phyloP scores from a whole-genome alignment of 2,888 invertebrate genomes.

The Hybos culiciformis region DNA sequence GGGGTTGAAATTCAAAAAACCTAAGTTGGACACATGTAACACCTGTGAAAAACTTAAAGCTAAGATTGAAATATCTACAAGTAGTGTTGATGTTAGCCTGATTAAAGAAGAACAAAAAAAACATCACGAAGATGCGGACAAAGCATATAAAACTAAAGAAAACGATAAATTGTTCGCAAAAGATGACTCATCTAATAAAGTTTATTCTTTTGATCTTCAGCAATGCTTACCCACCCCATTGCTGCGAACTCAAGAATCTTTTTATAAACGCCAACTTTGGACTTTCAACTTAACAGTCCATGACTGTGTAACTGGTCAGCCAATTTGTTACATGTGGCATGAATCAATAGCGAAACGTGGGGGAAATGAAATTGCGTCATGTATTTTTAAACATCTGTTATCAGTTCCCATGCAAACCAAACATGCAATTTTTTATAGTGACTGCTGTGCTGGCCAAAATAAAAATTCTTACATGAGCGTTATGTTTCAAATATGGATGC shows the following conservation, averaged over 20 bases:
- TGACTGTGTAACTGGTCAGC: neutral
- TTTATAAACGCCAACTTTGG: constrained; percentile 2
- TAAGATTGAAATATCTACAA: neutral
- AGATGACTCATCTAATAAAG: constrained; percentile 1
- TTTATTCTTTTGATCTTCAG: constrained; percentile 5
- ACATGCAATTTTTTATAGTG: constrained; percentile 2
- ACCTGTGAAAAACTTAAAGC: neutral
- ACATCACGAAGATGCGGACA: constrained; percentile 2
- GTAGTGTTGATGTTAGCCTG: no score
- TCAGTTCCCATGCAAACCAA: neutral
- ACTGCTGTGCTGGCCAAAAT: constrained; percentile 1
- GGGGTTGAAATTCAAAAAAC: neutral
- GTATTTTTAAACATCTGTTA: neutral
- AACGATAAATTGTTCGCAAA: neutral
- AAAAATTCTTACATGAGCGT: constrained; percentile 1
- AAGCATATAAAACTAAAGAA: constrained; percentile 6
- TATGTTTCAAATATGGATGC: constrained; percentile 7
- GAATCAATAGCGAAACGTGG: constrained; percentile 1
- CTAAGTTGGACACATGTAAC: neutral
- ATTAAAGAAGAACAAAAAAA: constrained; percentile 2
- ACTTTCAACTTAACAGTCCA: constrained; percentile 3
- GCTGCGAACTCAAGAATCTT: neutral
- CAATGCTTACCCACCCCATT: constrained; percentile 2
- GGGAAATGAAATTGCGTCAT: constrained; percentile 4
- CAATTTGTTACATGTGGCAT: constrained; percentile 3